Evolutionary conservation across 2,113 vertebrate species (phyloP).

Genomic region (Syngnathoides biaculeatus): DNA sequence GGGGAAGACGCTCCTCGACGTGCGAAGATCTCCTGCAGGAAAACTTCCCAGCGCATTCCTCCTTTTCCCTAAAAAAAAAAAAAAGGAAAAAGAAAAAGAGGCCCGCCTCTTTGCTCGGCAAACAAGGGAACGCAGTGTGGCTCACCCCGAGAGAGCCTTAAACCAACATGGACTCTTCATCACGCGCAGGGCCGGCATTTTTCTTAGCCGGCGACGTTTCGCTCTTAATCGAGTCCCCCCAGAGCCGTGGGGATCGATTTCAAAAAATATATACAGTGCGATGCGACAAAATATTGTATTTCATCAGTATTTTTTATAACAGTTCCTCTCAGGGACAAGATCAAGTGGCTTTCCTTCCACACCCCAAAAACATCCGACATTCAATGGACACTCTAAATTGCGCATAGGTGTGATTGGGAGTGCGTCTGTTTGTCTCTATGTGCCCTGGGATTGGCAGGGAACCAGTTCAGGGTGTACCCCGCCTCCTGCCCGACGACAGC

Average conservation of each 20-base stretch:
- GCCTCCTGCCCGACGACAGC: too few relatives aligned
- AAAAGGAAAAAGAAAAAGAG: slow-evolving; percentile 30
- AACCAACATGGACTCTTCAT: slow-evolving; percentile 10
- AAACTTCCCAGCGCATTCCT: slow-evolving; percentile 69
- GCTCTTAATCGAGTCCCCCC: not conserved
- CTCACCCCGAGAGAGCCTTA: slow-evolving; percentile 1
- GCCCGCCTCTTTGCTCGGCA: slow-evolving; percentile 6
- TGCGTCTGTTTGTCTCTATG: too few relatives aligned
- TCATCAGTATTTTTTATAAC: not conserved
- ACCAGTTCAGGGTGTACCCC: too few relatives aligned
- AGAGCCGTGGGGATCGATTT: not conserved
- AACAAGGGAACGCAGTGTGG: slow-evolving; percentile 7
- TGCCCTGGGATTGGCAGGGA: too few relatives aligned
- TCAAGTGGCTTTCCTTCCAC: too few relatives aligned
- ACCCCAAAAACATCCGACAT: too few relatives aligned
- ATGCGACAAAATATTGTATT: not conserved
- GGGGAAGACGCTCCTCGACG: slow-evolving; percentile 32
- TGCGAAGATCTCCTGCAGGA: slow-evolving; percentile 53
- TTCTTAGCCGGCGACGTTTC: not conserved
- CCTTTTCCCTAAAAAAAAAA: slow-evolving; percentile 47
- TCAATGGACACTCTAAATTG: too few relatives aligned
- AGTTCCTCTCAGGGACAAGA: too few relatives aligned
- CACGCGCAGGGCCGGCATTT: not conserved
- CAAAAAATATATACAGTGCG: too few relatives aligned
- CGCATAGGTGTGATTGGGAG: too few relatives aligned